phyloP scores from a whole-genome alignment of 2,888 invertebrate genomes.

The Tetrapedia diversipes region DNA sequence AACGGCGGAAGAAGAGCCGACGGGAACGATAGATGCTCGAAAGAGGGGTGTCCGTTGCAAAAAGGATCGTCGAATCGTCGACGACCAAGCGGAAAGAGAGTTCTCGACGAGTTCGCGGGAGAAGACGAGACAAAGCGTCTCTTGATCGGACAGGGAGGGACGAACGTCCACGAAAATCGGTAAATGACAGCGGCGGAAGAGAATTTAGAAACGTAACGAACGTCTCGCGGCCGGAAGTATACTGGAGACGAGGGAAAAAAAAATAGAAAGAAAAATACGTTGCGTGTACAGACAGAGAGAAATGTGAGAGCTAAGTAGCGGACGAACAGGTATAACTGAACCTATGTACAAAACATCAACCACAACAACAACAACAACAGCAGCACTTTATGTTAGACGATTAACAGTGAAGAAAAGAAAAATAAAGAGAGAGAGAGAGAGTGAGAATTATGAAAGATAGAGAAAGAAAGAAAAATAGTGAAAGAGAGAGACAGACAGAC shows the following conservation, averaged over 20 bases:
- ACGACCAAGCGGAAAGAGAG: neutral
- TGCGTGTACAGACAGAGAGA: constrained; percentile 25
- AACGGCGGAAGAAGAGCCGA: neutral
- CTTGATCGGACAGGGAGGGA: too few species aligned
- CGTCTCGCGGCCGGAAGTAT: neutral
- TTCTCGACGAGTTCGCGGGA: neutral
- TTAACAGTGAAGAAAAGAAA: constrained; percentile 38
- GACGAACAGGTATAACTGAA: constrained; percentile 60
- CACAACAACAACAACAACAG: constrained; percentile 35
- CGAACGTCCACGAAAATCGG: too few species aligned
- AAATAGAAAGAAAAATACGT: constrained; percentile 10
- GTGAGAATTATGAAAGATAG: constrained; percentile 55
- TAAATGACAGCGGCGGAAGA: too few species aligned
- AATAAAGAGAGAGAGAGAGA: constrained; percentile 35
- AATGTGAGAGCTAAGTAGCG: constrained; percentile 51
- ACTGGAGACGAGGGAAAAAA: constrained; percentile 13
- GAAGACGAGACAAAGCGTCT: too few species aligned
- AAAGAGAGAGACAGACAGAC: neutral
- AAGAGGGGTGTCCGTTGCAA: neutral
- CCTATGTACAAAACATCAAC: constrained; percentile 51
- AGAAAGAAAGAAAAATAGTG: constrained; percentile 27
- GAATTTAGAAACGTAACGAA: constrained; percentile 5
- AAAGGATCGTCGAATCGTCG: neutral
- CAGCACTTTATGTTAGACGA: constrained; percentile 60
- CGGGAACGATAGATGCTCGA: neutral